Base-by-base conservation (phyloP, 2,113 vertebrate genomes). In the Corvus moneduloides region DNA sequence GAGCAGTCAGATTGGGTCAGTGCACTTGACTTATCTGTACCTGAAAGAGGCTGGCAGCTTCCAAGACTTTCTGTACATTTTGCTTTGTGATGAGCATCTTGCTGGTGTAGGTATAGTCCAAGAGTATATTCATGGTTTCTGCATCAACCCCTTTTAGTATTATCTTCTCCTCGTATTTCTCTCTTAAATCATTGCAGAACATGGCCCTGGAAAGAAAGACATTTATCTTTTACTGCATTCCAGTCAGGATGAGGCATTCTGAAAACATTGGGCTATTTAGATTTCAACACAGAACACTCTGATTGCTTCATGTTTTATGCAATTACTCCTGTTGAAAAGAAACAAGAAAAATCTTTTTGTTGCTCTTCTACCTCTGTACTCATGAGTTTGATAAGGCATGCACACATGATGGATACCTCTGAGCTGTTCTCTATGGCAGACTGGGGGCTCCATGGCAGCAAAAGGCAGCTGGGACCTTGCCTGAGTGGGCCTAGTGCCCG, bases 51-150 rank as follows among this genome's bases (percentile, higher is more conserved):
- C 99, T 99, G 91, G 99, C 99, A 0, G 99, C 99, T 96, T 99
- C 99, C 35, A 99, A 98, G 58, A 99, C 97, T 76, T 98, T 98
- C 97, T 99, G 99, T 35, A 99, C 99, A 0, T 99, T 99, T 56
- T 99, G 97, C 91, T 98, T 99, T 81, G 99, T 99, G 95, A 99
- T 99, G 55, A 98, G 96, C 30, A 98, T 98, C 96, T 97, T 98
- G 97, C 99, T 99, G 92, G 99, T 99, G 79, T 99, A 99, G 7
- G 99, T 99, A 78, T 99, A 99, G 95, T 99, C 98, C 97, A 99
- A 95, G 20, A 99, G 98, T 24, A 97, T 98, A 49, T 97, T 94
- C 99, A 99, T 99, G 33, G 98, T 99, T 90, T 98, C 98, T 7
- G 99, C 98, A 56, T 99, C 99, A 16, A 99, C 96, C 51, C 99